These are phyloP conservation scores for Cotesia congregata DNA, from an alignment of 2,888 invertebrate species.

Conservation along the genomic window DNA sequence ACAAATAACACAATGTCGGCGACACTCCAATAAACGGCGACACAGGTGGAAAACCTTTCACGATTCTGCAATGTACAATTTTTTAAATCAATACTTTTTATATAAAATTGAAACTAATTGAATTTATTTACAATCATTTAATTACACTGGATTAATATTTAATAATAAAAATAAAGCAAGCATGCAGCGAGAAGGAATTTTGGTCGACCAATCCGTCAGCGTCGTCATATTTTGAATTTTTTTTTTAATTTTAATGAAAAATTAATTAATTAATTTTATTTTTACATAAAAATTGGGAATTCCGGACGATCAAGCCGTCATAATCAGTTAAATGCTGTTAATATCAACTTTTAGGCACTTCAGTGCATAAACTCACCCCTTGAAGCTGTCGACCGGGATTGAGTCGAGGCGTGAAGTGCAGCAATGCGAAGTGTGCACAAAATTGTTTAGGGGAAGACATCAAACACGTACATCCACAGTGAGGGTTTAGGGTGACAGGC, in stretches of 20 bases:
- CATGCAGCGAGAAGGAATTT: too few species aligned
- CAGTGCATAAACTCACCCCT: conserved; percentile 64
- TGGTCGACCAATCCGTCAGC: too few species aligned
- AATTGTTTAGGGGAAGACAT: conserved; percentile 68
- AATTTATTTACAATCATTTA: neutral
- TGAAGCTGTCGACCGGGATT: conserved; percentile 61
- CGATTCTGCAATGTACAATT: conserved; percentile 79
- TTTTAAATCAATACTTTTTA: neutral
- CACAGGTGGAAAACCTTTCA: conserved; percentile 96
- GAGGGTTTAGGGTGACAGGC: conserved; percentile 60
- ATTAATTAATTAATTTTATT: too few species aligned
- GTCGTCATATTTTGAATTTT: too few species aligned
- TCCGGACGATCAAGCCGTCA: too few species aligned
- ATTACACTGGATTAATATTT: too few species aligned
- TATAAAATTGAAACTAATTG: neutral
- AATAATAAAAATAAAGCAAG: too few species aligned
- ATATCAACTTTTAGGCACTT: conserved; percentile 30
- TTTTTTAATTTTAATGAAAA: too few species aligned
- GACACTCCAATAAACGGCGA: conserved; percentile 98
- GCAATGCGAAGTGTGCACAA: conserved; percentile 66
- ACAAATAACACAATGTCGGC: conserved; percentile 96
- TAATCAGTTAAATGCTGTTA: too few species aligned
- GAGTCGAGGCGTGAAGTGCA: conserved; percentile 60
- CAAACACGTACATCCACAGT: conserved; percentile 64
- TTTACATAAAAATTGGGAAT: too few species aligned